Percentiles rank a stretch among this genome's conserved stretches.
Evolutionary conservation across 37 sponge, comb jelly and placozoan genomes (phyloP).

Genomic region (Trichoplax adhaerens): DNA sequence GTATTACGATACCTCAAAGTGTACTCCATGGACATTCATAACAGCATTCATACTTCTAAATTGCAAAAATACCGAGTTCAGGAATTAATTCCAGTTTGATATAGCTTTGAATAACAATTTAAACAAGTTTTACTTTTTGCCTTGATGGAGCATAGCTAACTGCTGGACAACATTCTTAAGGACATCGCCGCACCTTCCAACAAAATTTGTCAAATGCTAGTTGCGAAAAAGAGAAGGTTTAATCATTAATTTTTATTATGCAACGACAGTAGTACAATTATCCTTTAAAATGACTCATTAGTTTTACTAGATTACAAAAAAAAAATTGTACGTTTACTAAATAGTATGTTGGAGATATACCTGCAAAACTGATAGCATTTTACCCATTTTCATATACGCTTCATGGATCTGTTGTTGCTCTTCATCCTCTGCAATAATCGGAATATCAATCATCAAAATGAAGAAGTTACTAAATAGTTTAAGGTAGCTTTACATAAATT

Average conservation of each 20-base stretch:
- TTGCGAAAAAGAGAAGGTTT: neutral
- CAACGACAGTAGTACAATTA: no score
- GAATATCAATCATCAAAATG: neutral
- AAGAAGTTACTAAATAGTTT: neutral
- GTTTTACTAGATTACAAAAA: no score
- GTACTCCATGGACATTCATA: no score
- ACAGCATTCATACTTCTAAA: no score
- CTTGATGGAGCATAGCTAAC: neutral
- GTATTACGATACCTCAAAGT: no score
- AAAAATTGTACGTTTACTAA: neutral
- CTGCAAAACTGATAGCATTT: slow-evolving; percentile 49
- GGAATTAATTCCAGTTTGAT: no score
- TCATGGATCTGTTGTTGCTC: slow-evolving; percentile 60
- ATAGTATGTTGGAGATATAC: neutral
- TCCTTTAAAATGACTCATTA: no score
- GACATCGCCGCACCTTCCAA: slow-evolving; percentile 46
- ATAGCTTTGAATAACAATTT: no score
- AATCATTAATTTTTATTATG: neutral
- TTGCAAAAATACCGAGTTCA: no score
- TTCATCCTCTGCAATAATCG: slow-evolving; percentile 10
- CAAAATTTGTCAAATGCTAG: slow-evolving; percentile 68
- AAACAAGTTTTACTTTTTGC: no score
- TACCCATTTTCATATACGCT: slow-evolving; percentile 80
- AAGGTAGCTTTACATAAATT: no score
- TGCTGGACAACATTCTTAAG: slow-evolving; percentile 60